Base-by-base conservation (phyloP, 1,140 invertebrate species). In the Temnothorax longispinosus region DNA sequence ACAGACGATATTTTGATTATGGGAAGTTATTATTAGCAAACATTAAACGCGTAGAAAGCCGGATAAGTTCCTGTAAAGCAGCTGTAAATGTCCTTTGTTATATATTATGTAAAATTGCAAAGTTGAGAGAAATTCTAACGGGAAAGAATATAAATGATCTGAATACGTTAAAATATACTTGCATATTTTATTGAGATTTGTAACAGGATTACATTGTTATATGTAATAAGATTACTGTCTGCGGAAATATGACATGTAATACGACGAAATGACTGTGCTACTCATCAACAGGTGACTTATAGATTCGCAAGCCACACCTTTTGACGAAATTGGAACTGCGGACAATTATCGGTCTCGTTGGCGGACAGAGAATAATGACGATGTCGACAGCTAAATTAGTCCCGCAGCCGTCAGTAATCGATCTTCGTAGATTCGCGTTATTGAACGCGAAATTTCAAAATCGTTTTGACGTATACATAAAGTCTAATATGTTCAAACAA, bases 281-380 rank as follows among this genome's bases (percentile, higher is more conserved):
- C 35, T 74, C 54, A 52, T 75, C 76, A 74, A 80, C 41, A 72
- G 27, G 21, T 62, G 50, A 56, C n/a, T 44, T 67, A 75, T 35
- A 35, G 56, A 54, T 35, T 41, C 32, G n/a, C 27, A n/a, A 38
- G 52, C 50, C 65, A 80, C 21, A 86, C 69, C 88, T 74, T 89
- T 82, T 54, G 81, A 65, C 47, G 56, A 77, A 86, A 89, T 86
- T 87, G 88, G 75, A 89, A 87, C 67, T 76, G 88, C 35, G 88
- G 71, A 5, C 62, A 80, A 89, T 89, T 81, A 89, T 87, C 65
- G 76, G 76, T 58, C 56, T 75, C 81, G 54, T 89, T 85, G 69
- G 84, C 76, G 50, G 80, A 47, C 56, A 58, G 41, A 65, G 75
- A 87, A 62, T 58, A 71, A 87, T 87, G 60, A 32, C 75, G 82